Percentiles rank a stretch among this genome's conserved stretches.
These are phyloP conservation scores for Akabosia matsudoensis DNA, from an alignment of 1,140 invertebrate species.

Conservation along the genomic window DNA sequence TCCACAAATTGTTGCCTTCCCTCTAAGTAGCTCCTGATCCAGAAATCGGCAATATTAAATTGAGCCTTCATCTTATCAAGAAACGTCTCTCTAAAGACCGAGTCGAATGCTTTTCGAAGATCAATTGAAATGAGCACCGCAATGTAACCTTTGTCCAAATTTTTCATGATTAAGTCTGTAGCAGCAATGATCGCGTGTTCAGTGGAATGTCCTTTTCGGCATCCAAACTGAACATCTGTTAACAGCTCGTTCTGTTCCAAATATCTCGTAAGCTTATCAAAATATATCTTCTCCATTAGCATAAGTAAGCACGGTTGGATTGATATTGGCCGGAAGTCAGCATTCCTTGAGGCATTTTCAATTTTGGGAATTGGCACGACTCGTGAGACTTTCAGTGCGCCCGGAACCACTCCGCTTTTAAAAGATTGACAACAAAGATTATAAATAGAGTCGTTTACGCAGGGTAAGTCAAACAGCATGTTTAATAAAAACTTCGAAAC, in stretches of 20 bases:
- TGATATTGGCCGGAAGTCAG: neutral
- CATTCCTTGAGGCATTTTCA: neutral
- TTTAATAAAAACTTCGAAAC: neutral
- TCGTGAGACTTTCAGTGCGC: neutral
- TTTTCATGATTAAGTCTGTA: constrained; percentile 4
- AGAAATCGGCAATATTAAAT: neutral
- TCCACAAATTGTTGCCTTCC: neutral
- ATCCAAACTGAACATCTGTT: constrained; percentile 26
- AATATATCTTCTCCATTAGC: constrained; percentile 4
- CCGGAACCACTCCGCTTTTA: neutral
- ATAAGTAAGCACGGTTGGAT: neutral
- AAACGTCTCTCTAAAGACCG: neutral
- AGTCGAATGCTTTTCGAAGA: constrained; percentile 27
- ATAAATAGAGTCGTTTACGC: neutral
- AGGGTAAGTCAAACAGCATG: neutral
- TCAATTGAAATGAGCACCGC: constrained; percentile 17
- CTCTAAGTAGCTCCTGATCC: neutral
- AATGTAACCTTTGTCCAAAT: constrained; percentile 26
- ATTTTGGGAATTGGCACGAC: constrained; percentile 1
- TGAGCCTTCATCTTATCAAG: neutral
- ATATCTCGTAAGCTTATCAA: neutral
- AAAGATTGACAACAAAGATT: neutral
- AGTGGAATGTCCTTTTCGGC: constrained; percentile 21
- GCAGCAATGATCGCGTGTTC: constrained; percentile 14
- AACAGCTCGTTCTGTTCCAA: neutral